Evolutionary conservation across 1,140 invertebrate species (phyloP).

Genomic region (Semibalanus balanoides): DNA sequence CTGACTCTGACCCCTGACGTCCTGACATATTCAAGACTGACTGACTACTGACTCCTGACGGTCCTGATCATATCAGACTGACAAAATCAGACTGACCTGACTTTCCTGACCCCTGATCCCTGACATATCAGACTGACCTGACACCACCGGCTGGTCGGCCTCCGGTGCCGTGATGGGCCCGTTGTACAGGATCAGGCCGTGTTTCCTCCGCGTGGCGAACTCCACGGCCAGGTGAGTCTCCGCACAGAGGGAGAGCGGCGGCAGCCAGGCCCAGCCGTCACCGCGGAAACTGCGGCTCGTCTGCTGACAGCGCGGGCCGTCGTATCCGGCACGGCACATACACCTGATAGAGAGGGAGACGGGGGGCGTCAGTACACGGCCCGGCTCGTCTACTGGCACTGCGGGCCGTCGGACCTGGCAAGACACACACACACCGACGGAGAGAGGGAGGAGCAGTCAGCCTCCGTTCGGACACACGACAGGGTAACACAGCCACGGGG

Average conservation of each 20-base stretch:
- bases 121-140: too few relatives aligned
- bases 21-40: too few relatives aligned
- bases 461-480: too few relatives aligned
- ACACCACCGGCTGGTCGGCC: slow-evolving; percentile 65
- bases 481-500: too few relatives aligned
- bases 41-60: too few relatives aligned
- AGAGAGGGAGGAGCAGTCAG: too few relatives aligned
- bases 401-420: slow-evolving; percentile 75
- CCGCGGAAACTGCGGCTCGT: slow-evolving; percentile 82
- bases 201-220: slow-evolving; percentile 77
- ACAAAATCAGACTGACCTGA: too few relatives aligned
- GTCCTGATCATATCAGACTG: too few relatives aligned
- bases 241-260: slow-evolving; percentile 88
- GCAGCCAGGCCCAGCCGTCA: slow-evolving; percentile 91
- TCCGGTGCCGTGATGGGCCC: slow-evolving; percentile 87
- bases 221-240: slow-evolving; percentile 86
- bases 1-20: too few relatives aligned
- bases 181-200: slow-evolving; percentile 89
- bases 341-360: slow-evolving; percentile 39
- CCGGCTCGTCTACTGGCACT: slow-evolving; percentile 90
- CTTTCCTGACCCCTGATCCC: too few relatives aligned
- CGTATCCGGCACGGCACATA: slow-evolving; percentile 76
- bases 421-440: slow-evolving; percentile 63
- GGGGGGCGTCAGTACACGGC: too few relatives aligned
- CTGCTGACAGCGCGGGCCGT: slow-evolving; percentile 89